Percentiles rank a stretch among this genome's conserved stretches.
Conservation (phyloP, 2,113 vertebrate species). For the Anhinga anhinga region DNA sequence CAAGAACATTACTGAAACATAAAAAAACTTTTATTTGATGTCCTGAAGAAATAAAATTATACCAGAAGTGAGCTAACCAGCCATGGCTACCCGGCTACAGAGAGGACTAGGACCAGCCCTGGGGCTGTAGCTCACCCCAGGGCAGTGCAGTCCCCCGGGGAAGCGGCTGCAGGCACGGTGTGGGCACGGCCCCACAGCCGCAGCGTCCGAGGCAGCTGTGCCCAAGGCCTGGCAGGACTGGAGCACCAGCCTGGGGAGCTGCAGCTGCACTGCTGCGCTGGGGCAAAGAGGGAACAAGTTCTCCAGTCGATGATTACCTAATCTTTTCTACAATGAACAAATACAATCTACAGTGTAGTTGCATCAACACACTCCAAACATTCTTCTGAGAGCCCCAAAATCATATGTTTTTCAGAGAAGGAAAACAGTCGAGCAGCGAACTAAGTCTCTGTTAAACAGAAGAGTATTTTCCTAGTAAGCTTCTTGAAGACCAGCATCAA, state of each 20-base stretch:
- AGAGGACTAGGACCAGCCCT: not conserved
- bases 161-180: not conserved
- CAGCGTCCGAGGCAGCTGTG: accelerated
- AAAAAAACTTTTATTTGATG: not conserved
- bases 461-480: accelerated
- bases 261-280: no score
- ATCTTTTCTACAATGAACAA: not conserved
- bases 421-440: not conserved
- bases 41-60: not conserved
- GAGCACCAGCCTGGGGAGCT: not conserved
- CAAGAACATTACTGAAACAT: not conserved
- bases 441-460: accelerated
- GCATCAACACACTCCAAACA: not conserved
- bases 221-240: accelerated
- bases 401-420: accelerated
- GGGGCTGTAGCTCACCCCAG: accelerated
- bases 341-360: accelerated
- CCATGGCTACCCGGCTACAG: not conserved
- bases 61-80: not conserved
- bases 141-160: no score
- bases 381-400: not conserved
- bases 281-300: not conserved
- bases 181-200: accelerated
- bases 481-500: accelerated
- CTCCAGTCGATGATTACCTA: not conserved